phyloP scores from a whole-genome alignment of 2,888 invertebrate species.

The Nipponacmea schrenckii region DNA sequence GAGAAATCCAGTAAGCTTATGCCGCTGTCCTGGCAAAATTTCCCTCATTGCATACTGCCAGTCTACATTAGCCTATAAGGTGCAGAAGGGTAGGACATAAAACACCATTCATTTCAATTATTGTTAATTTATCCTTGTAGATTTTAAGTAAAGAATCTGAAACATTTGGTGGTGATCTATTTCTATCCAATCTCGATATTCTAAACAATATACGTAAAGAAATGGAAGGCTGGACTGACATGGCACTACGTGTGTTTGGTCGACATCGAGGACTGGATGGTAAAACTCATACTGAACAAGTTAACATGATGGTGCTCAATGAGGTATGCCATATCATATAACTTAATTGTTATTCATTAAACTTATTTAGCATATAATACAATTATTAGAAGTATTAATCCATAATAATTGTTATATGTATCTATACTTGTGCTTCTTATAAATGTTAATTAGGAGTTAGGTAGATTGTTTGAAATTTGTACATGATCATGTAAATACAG shows the following conservation, averaged over 20 bases:
- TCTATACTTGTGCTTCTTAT: too few relatives aligned
- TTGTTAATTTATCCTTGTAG: constrained; percentile 31
- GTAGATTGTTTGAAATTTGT: too few relatives aligned
- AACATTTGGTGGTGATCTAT: constrained; percentile 62
- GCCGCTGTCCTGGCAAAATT: too few relatives aligned
- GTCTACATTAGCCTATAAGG: too few relatives aligned
- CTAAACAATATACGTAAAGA: constrained; percentile 52
- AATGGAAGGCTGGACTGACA: constrained; percentile 65
- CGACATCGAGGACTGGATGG: constrained; percentile 57
- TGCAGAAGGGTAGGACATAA: too few relatives aligned
- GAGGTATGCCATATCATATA: constrained; percentile 46
- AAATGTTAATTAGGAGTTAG: too few relatives aligned
- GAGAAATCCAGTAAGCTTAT: too few relatives aligned
- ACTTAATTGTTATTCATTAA: background rate
- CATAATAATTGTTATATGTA: too few relatives aligned
- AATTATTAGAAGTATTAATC: too few relatives aligned
- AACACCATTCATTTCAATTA: background rate
- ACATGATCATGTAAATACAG: too few relatives aligned
- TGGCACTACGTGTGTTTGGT: constrained; percentile 60
- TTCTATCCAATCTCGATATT: constrained; percentile 60
- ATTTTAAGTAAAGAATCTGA: constrained; percentile 56
- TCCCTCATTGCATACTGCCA: too few relatives aligned
- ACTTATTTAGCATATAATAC: too few relatives aligned
- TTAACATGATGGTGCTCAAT: constrained; percentile 57
- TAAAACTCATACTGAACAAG: constrained; percentile 56